Evolutionary conservation across 2,888 invertebrate genomes (phyloP), one percentile per base, ranked within the genome.

Genomic region (Melitaea athalia): DNA sequence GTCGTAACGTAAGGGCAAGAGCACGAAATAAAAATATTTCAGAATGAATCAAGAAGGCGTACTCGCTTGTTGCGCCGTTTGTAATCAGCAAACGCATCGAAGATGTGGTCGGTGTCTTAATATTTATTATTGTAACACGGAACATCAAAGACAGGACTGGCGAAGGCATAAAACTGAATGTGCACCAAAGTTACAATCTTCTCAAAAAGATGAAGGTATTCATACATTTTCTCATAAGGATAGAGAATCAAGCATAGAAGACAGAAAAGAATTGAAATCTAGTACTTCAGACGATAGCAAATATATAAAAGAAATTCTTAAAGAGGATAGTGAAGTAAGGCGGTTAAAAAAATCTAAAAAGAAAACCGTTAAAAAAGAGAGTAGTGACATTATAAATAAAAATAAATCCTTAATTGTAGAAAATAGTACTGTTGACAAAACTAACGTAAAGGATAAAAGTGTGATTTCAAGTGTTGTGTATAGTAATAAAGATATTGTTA

Each of bases 91-190:
- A 79, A 94, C 94, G 77, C 87, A 96, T 77, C 89, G 95, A 73
- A 94, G 96, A 78, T 97, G 97, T 87, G 94, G 95, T 75, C 94
- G 95, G 77, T 97, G 97, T 85, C 95, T 95, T 81, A 88, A 87
- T 70, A 93, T 94, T 63, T 95, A 95, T 86, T 97, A 97, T 86
- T 97, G 97, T 88, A 95, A 95, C 70, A 95, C 94, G 76, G 95
- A 95, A 73, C 97, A 97, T 85, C 97, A 97, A 87, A 94, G 94
- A 74, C 91, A 94, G 78, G 96, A 97, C 83, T 97, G 97, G 97
- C 95, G 95, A 81, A 93, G 91, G 75, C 97, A 97, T 82, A 96
- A 95, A 90, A 87, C 86, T 76, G 91, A 93, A 77, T 95, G 95
- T 83, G 85, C 87, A 63, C 85, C 86, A 50, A 90, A 92, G 78